phyloP scores from a whole-genome alignment of 2,797 vertebrate species.

The Lepus oiostolus region DNA sequence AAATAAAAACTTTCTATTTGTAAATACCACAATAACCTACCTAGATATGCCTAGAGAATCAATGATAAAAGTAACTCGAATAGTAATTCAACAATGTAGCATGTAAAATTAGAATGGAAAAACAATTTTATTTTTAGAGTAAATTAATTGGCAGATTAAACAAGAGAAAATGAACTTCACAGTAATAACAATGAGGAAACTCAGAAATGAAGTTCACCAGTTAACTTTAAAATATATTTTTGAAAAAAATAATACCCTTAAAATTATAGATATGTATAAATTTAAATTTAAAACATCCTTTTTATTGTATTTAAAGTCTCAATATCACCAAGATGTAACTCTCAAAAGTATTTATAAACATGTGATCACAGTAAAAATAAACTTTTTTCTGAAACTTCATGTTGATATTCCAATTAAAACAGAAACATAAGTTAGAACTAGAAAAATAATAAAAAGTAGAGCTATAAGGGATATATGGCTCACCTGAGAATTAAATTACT shows the following conservation, averaged over 20 bases:
- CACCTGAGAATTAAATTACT: not conserved
- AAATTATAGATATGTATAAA: not conserved
- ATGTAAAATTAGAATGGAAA: not conserved
- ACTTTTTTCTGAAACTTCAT: not conserved
- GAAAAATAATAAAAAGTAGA: not conserved
- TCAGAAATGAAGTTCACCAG: not conserved
- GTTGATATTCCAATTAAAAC: not conserved
- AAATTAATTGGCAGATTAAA: constrained; percentile 20
- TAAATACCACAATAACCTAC: not conserved
- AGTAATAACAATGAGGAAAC: constrained; percentile 6
- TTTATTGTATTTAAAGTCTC: constrained; percentile 37
- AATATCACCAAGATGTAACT: constrained; percentile 12
- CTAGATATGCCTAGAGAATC: not conserved
- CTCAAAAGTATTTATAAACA: not conserved
- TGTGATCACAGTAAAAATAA: not conserved
- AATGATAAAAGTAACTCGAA: not conserved
- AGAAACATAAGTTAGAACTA: not conserved
- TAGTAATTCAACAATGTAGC: constrained; percentile 24
- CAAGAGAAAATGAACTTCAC: not conserved
- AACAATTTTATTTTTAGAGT: not conserved
- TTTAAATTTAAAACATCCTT: not conserved
- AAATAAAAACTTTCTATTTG: not conserved
- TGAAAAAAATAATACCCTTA: constrained; percentile 1
- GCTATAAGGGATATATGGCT: not conserved
- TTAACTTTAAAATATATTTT: not conserved